Percentiles rank a stretch among this genome's conserved stretches.
Evolutionary conservation across 2,113 vertebrate species (phyloP).

Genomic region (Sula dactylatra): DNA sequence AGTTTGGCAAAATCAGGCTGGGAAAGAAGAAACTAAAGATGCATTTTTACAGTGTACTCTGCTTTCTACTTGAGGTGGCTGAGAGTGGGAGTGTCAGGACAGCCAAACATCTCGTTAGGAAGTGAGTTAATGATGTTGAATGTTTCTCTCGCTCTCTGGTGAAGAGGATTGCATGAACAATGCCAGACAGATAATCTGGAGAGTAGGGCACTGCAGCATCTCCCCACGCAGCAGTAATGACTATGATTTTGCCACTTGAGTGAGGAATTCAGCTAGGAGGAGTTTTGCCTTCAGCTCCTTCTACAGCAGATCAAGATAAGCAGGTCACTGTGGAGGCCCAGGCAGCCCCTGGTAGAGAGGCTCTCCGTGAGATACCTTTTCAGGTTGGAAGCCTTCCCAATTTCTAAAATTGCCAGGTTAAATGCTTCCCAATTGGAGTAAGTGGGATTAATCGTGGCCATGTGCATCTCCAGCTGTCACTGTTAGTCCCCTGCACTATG

Average conservation of each 20-base stretch:
- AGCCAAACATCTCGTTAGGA: slow-evolving; percentile 4
- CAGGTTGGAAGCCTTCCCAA: background rate
- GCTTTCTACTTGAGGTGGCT: slow-evolving; percentile 10
- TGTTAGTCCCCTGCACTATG: too few species aligned
- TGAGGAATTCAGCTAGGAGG: background rate
- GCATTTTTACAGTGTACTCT: background rate
- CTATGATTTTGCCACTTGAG: background rate
- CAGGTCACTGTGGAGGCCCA: background rate
- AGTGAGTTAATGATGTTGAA: background rate
- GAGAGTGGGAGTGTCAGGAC: slow-evolving; percentile 37
- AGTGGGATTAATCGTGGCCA: fast-evolving
- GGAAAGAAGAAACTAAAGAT: background rate
- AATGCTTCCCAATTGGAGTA: background rate
- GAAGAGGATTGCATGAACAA: background rate
- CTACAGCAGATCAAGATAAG: background rate
- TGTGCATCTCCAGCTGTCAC: fast-evolving
- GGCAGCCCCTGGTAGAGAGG: background rate
- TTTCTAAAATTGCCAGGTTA: background rate
- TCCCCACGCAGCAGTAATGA: background rate
- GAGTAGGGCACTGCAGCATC: background rate
- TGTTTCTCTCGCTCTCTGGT: background rate
- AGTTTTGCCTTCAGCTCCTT: background rate
- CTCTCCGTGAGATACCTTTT: background rate
- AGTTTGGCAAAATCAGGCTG: background rate
- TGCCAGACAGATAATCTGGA: background rate